Conservation (phyloP, 2,113 vertebrate genomes). For the Phrynocephalus versicolor region DNA sequence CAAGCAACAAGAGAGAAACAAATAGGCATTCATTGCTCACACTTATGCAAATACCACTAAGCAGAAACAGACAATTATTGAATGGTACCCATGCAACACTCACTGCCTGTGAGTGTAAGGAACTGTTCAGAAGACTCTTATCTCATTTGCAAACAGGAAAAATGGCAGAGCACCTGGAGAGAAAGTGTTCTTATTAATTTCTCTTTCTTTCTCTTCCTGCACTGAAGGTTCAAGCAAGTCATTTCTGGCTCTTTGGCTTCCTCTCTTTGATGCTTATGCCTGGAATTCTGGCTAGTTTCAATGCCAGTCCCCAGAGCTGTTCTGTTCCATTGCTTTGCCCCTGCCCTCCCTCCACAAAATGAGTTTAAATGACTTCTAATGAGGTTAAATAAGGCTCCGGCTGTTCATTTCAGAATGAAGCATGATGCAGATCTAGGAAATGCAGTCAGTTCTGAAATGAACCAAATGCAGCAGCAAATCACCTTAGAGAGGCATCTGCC, state of each 20-base stretch:
- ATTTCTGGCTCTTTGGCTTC: not conserved
- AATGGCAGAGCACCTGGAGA: too few species aligned
- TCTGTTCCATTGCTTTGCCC: not conserved
- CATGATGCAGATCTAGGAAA: not conserved
- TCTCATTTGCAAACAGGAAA: not conserved
- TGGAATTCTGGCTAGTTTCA: slow-evolving; percentile 3
- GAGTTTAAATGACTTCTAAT: slow-evolving; percentile 28
- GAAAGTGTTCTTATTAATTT: not conserved
- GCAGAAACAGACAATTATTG: not conserved
- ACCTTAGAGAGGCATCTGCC: not conserved
- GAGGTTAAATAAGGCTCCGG: slow-evolving; percentile 8
- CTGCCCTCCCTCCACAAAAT: not conserved
- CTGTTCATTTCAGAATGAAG: not conserved
- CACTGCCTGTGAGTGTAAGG: not conserved
- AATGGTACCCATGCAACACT: not conserved
- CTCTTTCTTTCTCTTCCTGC: not conserved
- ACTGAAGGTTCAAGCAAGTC: not conserved
- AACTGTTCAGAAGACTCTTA: not conserved
- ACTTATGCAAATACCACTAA: not conserved
- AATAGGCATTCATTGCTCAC: not conserved
- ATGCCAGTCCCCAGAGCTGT: not conserved
- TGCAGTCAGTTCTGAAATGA: not conserved
- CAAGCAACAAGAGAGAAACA: not conserved
- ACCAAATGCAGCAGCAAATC: not conserved
- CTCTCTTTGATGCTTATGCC: not conserved